Percentiles rank a stretch among this genome's conserved stretches.
These are phyloP conservation scores for Mactromeris polynyma DNA, from an alignment of 2,888 invertebrate genomes.

Conservation along the genomic window DNA sequence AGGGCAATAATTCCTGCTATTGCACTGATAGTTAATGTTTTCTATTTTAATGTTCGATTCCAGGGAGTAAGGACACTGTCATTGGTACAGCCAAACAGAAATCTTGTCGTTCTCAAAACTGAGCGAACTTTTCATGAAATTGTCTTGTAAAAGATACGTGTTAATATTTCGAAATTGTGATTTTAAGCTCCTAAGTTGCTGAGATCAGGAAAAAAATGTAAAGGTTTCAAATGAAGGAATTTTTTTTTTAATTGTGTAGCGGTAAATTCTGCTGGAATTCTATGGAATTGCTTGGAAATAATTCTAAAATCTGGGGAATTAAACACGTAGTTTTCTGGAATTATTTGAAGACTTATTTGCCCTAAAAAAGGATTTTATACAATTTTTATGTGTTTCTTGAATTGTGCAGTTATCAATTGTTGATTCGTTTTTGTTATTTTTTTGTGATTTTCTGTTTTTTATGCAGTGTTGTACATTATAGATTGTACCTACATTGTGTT, in stretches of 20 bases:
- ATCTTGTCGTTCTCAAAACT: neutral
- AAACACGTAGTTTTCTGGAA: neutral
- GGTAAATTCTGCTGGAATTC: neutral
- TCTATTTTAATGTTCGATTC: constrained; percentile 5
- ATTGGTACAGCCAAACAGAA: neutral
- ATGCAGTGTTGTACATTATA: no score
- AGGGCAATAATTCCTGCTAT: neutral
- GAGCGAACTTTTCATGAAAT: neutral
- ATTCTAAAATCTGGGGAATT: neutral
- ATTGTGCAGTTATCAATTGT: no score
- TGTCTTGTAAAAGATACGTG: neutral
- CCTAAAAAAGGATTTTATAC: neutral
- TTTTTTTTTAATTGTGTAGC: neutral
- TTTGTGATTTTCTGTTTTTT: no score
- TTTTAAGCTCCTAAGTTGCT: neutral
- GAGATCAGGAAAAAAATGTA: neutral
- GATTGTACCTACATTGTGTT: no score
- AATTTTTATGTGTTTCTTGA: no score
- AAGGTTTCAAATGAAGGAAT: neutral
- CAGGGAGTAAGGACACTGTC: neutral
- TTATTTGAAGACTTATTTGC: neutral
- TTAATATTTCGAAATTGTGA: neutral
- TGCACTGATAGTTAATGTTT: neutral
- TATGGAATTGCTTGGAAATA: neutral
- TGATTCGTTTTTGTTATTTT: no score